phyloP scores from a whole-genome alignment of 1,140 invertebrate species.

The Acromyrmex echinatior region DNA sequence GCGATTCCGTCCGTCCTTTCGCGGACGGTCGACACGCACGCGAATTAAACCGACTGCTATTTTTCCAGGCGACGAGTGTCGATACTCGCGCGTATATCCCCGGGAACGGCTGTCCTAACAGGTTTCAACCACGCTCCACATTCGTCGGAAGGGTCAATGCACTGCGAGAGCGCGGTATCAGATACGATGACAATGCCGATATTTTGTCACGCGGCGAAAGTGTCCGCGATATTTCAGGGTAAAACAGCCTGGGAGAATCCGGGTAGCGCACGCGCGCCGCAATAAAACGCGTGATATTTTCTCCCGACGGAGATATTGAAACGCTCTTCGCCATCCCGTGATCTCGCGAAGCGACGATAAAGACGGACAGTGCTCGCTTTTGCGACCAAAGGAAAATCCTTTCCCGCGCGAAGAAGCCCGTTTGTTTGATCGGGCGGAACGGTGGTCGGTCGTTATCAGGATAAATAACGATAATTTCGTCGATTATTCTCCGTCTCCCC shows the following conservation, averaged over 20 bases:
- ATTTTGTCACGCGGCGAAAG: slow-evolving; percentile 63
- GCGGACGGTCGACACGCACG: not conserved
- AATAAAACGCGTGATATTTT: slow-evolving; percentile 69
- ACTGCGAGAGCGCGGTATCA: slow-evolving; percentile 22
- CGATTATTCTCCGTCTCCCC: not conserved
- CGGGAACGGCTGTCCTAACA: slow-evolving; percentile 56
- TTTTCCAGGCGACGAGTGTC: slow-evolving; percentile 56
- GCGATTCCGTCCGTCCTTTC: not conserved
- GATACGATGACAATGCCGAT: slow-evolving; percentile 70
- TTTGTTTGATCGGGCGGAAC: not conserved
- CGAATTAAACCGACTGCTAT: slow-evolving; percentile 57
- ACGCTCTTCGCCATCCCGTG: slow-evolving; percentile 4
- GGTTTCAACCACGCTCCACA: slow-evolving; percentile 68
- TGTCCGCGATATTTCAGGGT: slow-evolving; percentile 68
- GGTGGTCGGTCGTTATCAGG: not conserved
- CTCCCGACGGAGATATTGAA: slow-evolving; percentile 56
- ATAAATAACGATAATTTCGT: slow-evolving; percentile 47
- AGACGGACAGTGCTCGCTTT: not conserved
- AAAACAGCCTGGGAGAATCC: slow-evolving; percentile 37
- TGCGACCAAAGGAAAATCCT: not conserved
- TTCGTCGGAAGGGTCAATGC: slow-evolving; percentile 61
- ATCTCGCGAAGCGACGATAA: slow-evolving; percentile 11
- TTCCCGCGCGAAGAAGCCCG: not conserved
- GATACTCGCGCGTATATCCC: slow-evolving; percentile 32
- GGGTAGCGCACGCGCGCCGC: not conserved